These are phyloP conservation scores for Callimorpha dominula DNA, from an alignment of 2,888 invertebrate species.

Conservation along the genomic window DNA sequence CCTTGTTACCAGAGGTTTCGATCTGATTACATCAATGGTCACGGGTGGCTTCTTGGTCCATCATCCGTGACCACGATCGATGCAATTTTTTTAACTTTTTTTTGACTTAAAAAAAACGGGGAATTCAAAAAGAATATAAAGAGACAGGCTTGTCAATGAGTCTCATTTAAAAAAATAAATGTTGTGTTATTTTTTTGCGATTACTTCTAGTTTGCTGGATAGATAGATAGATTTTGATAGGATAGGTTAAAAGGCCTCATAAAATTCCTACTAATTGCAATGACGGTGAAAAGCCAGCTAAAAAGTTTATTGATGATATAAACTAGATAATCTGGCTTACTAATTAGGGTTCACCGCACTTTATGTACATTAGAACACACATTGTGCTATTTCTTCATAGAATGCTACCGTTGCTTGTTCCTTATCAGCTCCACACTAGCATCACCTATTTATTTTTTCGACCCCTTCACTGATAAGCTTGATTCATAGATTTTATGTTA, in stretches of 20 bases:
- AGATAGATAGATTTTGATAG: neutral
- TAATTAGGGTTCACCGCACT: neutral
- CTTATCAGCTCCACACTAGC: slow-evolving; percentile 38
- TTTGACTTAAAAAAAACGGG: too few relatives aligned
- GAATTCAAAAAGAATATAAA: too few relatives aligned
- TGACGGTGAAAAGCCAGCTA: neutral
- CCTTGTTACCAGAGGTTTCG: too few relatives aligned
- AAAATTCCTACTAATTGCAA: neutral
- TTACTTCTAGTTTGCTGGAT: neutral
- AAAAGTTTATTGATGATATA: neutral
- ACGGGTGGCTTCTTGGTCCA: too few relatives aligned
- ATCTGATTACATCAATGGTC: too few relatives aligned
- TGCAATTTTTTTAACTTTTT: too few relatives aligned
- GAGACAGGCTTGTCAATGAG: neutral
- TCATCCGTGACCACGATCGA: too few relatives aligned
- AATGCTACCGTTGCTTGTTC: slow-evolving; percentile 21
- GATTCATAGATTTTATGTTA: slow-evolving; percentile 71
- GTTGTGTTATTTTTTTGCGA: neutral
- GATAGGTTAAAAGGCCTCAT: neutral
- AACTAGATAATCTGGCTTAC: neutral
- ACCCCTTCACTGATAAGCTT: slow-evolving; percentile 65
- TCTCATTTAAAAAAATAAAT: neutral
- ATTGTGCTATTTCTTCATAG: slow-evolving; percentile 17
- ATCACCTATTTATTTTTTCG: slow-evolving; percentile 45
- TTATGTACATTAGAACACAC: slow-evolving; percentile 4